Percentiles rank a stretch among this genome's conserved stretches.
phyloP scores from a whole-genome alignment of 2,113 vertebrate genomes.

The Hippopotamus amphibius region DNA sequence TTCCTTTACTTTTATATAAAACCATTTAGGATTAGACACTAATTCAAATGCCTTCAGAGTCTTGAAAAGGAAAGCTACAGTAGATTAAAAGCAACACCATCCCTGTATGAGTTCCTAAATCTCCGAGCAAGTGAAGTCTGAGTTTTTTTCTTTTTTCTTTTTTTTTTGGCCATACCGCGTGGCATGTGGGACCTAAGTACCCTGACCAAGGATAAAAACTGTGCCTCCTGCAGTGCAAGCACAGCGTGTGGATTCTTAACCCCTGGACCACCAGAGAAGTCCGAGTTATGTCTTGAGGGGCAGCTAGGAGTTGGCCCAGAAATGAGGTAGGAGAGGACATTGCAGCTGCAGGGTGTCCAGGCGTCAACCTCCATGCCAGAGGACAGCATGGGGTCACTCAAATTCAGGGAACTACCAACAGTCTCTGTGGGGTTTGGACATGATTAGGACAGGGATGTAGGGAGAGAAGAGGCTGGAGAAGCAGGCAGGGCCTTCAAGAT shows the following conservation, averaged over 20 bases:
- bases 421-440: background rate
- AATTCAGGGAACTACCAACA: background rate
- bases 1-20: constrained; percentile 37
- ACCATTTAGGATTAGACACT: background rate
- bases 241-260: no score
- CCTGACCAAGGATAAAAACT: no score
- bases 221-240: no score
- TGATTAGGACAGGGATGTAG: background rate
- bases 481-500: background rate
- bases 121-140: background rate
- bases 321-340: background rate
- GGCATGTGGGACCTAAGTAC: no score
- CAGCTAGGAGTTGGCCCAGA: background rate
- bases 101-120: background rate
- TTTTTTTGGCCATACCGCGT: no score
- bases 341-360: background rate
- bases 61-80: background rate
- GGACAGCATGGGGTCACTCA: background rate
- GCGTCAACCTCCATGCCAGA: background rate
- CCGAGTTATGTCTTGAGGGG: background rate
- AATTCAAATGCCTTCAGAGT: background rate
- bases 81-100: background rate
- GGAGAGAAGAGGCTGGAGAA: background rate
- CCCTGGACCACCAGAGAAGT: background rate
- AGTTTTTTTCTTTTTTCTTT: background rate